Percentiles rank a stretch among this genome's conserved stretches.
Conservation (phyloP, 2,888 invertebrate genomes). For the Mesorhabditis sp. region DNA sequence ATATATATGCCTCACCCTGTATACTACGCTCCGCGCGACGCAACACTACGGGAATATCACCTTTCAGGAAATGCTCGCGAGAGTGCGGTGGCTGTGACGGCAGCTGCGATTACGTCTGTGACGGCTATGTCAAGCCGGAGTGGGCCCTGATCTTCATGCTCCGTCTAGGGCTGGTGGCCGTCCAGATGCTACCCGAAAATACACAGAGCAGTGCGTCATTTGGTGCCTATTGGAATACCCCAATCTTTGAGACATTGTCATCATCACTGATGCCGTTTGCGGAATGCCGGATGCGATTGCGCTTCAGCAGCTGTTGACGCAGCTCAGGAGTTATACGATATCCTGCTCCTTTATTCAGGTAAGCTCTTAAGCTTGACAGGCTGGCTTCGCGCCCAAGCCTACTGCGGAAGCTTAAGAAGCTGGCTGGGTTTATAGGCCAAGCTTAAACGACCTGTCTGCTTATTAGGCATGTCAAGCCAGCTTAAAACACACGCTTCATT, state of each 20-base stretch:
- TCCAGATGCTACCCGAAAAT: slow-evolving; percentile 73
- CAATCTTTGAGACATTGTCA: slow-evolving; percentile 58
- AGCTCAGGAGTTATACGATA: slow-evolving; percentile 72
- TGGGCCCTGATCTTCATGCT: slow-evolving; percentile 72
- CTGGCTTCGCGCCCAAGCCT: too few species aligned
- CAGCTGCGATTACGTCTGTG: slow-evolving; percentile 14
- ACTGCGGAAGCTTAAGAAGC: too few species aligned
- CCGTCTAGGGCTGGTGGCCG: slow-evolving; percentile 73
- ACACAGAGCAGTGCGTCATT: slow-evolving; percentile 70
- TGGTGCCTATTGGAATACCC: background rate
- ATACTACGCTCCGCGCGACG: too few species aligned
- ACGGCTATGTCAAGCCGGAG: slow-evolving; percentile 37
- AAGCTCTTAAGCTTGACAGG: slow-evolving; percentile 59
- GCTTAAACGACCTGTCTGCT: background rate
- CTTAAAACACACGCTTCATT: background rate
- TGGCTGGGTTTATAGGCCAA: background rate
- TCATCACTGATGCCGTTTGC: slow-evolving; percentile 71
- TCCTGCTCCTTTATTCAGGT: slow-evolving; percentile 75
- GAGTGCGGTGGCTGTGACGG: slow-evolving; percentile 7
- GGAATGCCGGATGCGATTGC: slow-evolving; percentile 71
- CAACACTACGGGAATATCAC: background rate
- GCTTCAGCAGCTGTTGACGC: slow-evolving; percentile 72
- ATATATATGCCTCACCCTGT: too few species aligned
- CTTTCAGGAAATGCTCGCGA: background rate
- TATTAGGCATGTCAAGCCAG: background rate